A percentile compares a stretch with the other conserved stretches of the same genome.
These are phyloP conservation scores for Brienomyrus longianalis DNA, from an alignment of 2,113 vertebrate species.

Conservation along the genomic window DNA sequence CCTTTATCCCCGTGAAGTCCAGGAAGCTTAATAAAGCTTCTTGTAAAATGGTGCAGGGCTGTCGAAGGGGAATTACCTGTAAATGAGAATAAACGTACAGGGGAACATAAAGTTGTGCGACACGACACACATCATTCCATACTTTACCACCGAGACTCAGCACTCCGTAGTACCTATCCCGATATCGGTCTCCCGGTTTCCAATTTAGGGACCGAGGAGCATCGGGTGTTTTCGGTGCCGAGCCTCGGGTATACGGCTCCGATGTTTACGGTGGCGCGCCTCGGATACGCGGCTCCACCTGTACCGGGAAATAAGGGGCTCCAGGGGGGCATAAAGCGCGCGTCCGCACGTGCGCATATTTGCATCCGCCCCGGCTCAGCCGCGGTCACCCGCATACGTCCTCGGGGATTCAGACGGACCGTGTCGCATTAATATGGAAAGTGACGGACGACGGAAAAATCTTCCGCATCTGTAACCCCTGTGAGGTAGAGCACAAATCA, in stretches of 20 bases:
- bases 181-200: background rate
- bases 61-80: background rate
- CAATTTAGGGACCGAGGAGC: background rate
- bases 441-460: background rate
- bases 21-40: background rate
- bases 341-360: constrained; percentile 25
- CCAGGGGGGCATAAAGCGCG: constrained; percentile 29
- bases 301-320: constrained; percentile 16
- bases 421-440: constrained; percentile 16
- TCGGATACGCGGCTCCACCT: background rate
- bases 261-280: background rate
- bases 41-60: background rate
- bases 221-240: background rate
- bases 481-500: constrained; percentile 22
- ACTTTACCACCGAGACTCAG: background rate
- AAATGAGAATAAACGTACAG: background rate
- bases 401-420: background rate
- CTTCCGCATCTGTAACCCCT: constrained; percentile 4
- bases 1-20: background rate
- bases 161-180: background rate
- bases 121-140: background rate
- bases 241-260: background rate
- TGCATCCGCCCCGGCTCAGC: constrained; percentile 27
- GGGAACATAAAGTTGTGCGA: background rate
- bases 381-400: constrained; percentile 28